phyloP scores from a whole-genome alignment of 2,888 invertebrate species.

The Anoncus sp. region DNA sequence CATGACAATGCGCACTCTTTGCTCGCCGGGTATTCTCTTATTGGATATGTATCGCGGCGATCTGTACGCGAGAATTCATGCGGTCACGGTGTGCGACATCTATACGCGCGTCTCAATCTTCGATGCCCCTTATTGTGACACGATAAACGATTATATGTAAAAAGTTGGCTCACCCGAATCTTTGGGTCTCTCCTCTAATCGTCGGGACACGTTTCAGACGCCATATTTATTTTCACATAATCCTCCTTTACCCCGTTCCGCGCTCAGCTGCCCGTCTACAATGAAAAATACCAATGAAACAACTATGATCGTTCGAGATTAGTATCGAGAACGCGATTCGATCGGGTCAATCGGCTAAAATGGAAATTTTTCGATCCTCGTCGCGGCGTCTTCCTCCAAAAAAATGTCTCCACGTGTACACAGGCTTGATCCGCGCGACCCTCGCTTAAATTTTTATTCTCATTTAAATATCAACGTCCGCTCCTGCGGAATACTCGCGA shows the following conservation, averaged over 20 bases:
- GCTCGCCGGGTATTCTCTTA: conserved; percentile 2
- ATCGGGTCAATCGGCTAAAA: conserved; percentile 23
- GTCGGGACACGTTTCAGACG: conserved; percentile 76
- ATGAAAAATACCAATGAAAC: conserved; percentile 49
- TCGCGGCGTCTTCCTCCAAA: neutral
- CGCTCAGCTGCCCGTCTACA: conserved; percentile 58
- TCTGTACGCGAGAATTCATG: conserved; percentile 25
- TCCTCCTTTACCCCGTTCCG: conserved; percentile 22
- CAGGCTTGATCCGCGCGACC: conserved; percentile 20
- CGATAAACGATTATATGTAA: no score
- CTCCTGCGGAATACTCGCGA: conserved; percentile 17
- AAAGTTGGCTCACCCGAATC: conserved; percentile 32
- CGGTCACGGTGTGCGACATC: neutral
- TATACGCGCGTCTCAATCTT: no score
- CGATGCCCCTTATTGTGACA: no score
- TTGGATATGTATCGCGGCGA: conserved; percentile 70
- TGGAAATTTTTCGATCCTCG: conserved; percentile 30
- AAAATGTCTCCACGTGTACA: conserved; percentile 28
- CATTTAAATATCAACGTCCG: conserved; percentile 18
- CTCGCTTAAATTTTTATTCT: conserved; percentile 14
- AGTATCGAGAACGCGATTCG: conserved; percentile 9
- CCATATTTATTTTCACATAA: conserved; percentile 72
- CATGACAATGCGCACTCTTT: conserved; percentile 57
- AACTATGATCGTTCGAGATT: conserved; percentile 35
- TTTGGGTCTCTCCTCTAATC: conserved; percentile 62